phyloP scores from a whole-genome alignment of 2,797 vertebrate species.

The Chrosomus eos region DNA sequence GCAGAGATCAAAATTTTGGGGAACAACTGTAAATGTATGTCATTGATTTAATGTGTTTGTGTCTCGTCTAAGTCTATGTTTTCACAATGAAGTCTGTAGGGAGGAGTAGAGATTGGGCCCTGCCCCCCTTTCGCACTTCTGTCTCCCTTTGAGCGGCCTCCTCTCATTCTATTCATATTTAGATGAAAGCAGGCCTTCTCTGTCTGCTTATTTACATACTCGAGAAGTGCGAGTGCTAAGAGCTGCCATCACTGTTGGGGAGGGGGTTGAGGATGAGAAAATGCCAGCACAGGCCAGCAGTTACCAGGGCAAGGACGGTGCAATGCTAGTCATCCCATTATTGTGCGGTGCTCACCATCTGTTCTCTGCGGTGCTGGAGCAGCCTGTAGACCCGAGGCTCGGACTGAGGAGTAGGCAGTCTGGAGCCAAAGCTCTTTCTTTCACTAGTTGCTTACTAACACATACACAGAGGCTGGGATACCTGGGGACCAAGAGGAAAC shows the following conservation, averaged over 20 bases:
- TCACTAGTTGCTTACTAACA: constrained; percentile 41
- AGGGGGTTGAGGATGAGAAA: constrained; percentile 69
- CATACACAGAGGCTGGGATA: constrained; percentile 1
- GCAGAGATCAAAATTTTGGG: not conserved
- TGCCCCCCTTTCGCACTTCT: constrained; percentile 35
- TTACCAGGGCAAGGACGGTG: constrained; percentile 78
- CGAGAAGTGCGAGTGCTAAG: constrained; percentile 64
- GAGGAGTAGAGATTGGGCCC: constrained; percentile 33
- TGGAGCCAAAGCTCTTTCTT: constrained; percentile 69
- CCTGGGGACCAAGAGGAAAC: constrained; percentile 26
- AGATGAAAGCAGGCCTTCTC: constrained; percentile 64
- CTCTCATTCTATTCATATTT: constrained; percentile 66
- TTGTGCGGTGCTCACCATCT: constrained; percentile 76
- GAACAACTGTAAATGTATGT: constrained; percentile 32
- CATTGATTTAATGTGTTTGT: constrained; percentile 58
- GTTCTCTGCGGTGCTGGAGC: constrained; percentile 70
- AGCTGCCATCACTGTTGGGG: constrained; percentile 66
- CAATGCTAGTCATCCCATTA: constrained; percentile 77
- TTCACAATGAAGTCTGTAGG: constrained; percentile 59
- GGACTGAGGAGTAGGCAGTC: constrained; percentile 35
- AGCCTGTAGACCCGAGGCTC: constrained; percentile 64
- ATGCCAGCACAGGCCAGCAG: constrained; percentile 77
- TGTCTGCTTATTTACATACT: constrained; percentile 66
- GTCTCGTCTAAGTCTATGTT: constrained; percentile 60
- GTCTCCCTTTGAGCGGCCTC: constrained; percentile 51